These are phyloP conservation scores for Lacerta bilineata DNA, from an alignment of 2,797 vertebrate genomes.

Conservation along the genomic window DNA sequence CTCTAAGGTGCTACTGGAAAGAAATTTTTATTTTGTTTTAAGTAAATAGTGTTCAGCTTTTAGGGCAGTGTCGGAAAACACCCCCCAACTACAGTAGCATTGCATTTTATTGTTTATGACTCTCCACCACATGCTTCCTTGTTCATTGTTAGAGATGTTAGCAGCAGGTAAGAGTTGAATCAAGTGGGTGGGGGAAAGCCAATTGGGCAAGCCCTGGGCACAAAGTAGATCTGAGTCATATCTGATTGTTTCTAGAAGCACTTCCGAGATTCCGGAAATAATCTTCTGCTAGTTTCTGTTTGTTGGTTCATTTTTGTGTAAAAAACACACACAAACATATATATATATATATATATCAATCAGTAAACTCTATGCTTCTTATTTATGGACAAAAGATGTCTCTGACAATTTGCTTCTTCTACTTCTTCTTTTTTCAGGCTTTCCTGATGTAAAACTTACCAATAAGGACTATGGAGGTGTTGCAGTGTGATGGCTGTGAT, in stretches of 20 bases:
- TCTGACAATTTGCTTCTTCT: constrained; percentile 2
- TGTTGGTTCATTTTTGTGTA: not conserved
- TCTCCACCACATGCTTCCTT: constrained; percentile 4
- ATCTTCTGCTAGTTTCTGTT: constrained; percentile 21
- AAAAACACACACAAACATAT: too few species aligned
- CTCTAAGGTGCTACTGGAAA: too few species aligned
- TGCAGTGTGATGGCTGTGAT: constrained; percentile 99
- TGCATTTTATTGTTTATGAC: not conserved
- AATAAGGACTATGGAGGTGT: constrained; percentile 92
- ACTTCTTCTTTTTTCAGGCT: constrained; percentile 77
- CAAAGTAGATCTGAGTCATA: constrained; percentile 36
- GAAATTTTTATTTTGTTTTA: not conserved
- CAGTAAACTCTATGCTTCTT: not conserved
- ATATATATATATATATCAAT: too few species aligned
- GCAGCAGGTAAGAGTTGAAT: not conserved
- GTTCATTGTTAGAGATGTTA: constrained; percentile 45
- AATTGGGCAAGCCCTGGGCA: constrained; percentile 36
- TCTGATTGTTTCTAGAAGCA: constrained; percentile 23
- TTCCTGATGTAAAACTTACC: constrained; percentile 93
- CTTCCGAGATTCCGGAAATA: constrained; percentile 31
- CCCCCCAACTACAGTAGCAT: not conserved
- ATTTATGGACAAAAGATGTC: not conserved
- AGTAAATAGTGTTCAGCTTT: not conserved
- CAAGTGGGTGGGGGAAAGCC: constrained; percentile 30
- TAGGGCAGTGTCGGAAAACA: not conserved